Conservation (phyloP, 1,140 invertebrate species). For the Ganaspis sp. region DNA sequence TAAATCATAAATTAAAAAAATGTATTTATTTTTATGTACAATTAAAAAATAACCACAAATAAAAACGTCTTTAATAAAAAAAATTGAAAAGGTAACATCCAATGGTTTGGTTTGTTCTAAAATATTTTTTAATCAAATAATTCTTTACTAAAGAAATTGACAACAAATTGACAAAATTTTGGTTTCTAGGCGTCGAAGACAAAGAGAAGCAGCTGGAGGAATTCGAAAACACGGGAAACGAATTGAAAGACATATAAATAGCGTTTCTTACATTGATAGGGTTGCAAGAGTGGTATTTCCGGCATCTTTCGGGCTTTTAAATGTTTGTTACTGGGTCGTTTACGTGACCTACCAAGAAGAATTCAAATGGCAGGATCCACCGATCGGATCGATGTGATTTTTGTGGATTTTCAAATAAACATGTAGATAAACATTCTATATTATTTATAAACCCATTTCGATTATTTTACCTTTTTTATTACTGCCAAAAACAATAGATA, state of each 20-base stretch:
- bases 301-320: constrained; percentile 88
- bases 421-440: not conserved
- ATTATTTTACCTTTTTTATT: not conserved
- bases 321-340: constrained; percentile 91
- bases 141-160: constrained; percentile 14
- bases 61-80: too few species aligned
- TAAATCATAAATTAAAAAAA: too few species aligned
- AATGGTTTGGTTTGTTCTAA: too few species aligned
- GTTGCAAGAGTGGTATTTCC: constrained; percentile 91
- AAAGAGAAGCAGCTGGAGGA: constrained; percentile 81
- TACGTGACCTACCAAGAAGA: constrained; percentile 85
- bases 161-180: not conserved
- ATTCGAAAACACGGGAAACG: constrained; percentile 75
- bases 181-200: constrained; percentile 78
- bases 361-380: constrained; percentile 84
- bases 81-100: too few species aligned
- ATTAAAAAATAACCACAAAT: too few species aligned
- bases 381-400: constrained; percentile 61
- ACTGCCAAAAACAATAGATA: too few species aligned
- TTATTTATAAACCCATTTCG: not conserved
- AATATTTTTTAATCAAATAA: too few species aligned
- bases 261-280: constrained; percentile 91
- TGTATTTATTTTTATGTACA: too few species aligned
- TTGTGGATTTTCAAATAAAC: constrained; percentile 20
- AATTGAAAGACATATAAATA: constrained; percentile 85